phyloP scores from a whole-genome alignment of 2,888 invertebrate genomes.

The Gerris lacustris region DNA sequence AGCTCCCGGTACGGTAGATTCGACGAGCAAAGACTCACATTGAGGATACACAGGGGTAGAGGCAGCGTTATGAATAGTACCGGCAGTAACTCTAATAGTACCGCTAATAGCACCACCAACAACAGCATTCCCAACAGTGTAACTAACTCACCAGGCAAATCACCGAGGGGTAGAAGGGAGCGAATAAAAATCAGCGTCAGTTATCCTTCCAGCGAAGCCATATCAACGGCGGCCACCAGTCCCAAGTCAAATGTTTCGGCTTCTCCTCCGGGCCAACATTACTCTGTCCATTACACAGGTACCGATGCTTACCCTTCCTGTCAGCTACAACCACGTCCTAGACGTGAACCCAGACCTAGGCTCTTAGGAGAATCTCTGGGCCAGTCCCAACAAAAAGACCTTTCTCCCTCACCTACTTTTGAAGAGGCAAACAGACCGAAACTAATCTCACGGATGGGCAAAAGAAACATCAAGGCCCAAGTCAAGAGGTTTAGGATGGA shows the following conservation, averaged over 20 bases:
- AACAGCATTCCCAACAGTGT: conserved; percentile 35
- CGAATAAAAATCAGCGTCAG: conserved; percentile 77
- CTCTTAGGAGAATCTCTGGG: conserved; percentile 28
- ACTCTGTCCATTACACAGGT: conserved; percentile 55
- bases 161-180: conserved; percentile 35
- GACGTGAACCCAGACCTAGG: conserved; percentile 35
- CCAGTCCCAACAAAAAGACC: conserved; percentile 27
- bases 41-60: conserved; percentile 80
- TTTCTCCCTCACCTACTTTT: conserved; percentile 33
- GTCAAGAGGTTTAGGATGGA: conserved; percentile 88
- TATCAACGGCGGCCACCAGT: conserved; percentile 28
- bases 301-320: conserved; percentile 38
- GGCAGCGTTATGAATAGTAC: conserved; percentile 50
- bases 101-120: conserved; percentile 27
- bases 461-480: conserved; percentile 79
- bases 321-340: conserved; percentile 43
- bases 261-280: conserved; percentile 39
- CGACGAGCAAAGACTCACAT: conserved; percentile 77
- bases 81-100: conserved; percentile 35
- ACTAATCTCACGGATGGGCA: conserved; percentile 59
- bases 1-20: conserved; percentile 49
- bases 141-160: conserved; percentile 39
- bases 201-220: conserved; percentile 66
- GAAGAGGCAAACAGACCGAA: conserved; percentile 36
- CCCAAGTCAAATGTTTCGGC: conserved; percentile 24